Evolutionary conservation across 2,113 vertebrate genomes (phyloP).

Genomic region (Eurystomus gularis): DNA sequence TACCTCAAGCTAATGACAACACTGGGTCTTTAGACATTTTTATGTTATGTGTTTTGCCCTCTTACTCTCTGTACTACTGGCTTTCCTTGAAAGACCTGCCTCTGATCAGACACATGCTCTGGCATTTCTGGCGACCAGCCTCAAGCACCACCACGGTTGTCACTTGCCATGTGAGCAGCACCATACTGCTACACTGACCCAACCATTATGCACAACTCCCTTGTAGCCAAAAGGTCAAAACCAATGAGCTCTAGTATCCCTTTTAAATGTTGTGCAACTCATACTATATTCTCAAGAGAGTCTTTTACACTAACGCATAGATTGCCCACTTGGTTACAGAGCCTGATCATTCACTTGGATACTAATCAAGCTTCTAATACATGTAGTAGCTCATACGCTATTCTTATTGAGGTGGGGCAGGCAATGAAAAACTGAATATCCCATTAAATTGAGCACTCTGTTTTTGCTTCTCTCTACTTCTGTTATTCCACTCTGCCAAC

Average conservation of each 20-base stretch:
- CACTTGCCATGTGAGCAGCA: not conserved
- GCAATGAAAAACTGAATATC: not conserved
- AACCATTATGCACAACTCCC: rapidly evolving
- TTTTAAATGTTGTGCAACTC: not conserved
- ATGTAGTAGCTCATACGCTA: not conserved
- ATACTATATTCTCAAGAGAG: not conserved
- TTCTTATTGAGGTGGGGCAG: not conserved
- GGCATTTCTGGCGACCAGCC: not conserved
- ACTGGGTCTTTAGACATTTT: not conserved
- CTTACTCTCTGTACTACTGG: not conserved
- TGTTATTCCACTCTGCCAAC: not conserved
- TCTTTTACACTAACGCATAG: not conserved
- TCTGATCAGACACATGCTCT: not conserved
- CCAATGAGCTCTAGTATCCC: not conserved
- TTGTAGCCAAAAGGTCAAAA: not conserved
- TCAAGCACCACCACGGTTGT: not conserved
- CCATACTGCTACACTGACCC: not conserved
- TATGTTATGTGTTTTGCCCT: rapidly evolving
- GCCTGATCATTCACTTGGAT: not conserved
- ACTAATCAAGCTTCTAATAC: not conserved
- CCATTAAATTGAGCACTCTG: not conserved
- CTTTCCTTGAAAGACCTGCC: rapidly evolving
- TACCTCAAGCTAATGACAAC: not conserved
- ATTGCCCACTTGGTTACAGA: not conserved
- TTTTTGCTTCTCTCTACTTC: not conserved